phyloP scores from a whole-genome alignment of 2,797 vertebrate species.

The Lacerta bilineata region DNA sequence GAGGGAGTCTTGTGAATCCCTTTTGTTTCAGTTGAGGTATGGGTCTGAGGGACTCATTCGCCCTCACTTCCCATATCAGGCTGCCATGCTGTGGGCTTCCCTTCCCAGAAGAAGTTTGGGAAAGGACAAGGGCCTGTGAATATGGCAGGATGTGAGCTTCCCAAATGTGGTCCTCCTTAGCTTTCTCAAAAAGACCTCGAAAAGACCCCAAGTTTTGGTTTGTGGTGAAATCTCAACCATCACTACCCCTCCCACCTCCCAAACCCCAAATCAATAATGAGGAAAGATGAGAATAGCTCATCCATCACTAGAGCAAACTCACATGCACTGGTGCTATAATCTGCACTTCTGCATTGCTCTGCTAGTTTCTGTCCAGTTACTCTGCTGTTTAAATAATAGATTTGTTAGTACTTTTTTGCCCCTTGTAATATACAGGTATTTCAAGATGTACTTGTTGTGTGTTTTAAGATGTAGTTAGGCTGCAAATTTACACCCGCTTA shows the following conservation, averaged over 20 bases:
- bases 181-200: background rate
- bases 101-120: no score
- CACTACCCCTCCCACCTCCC: no score
- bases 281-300: background rate
- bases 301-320: background rate
- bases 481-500: no score
- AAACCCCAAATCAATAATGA: no score
- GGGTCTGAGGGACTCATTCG: no score
- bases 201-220: background rate
- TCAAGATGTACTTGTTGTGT: background rate
- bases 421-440: conserved; percentile 30
- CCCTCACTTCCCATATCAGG: no score
- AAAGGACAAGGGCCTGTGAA: no score
- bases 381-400: conserved; percentile 12
- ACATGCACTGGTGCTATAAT: background rate
- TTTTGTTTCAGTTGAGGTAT: no score
- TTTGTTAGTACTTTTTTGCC: background rate
- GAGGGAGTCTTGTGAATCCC: no score
- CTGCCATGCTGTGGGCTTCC: no score
- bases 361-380: conserved; percentile 7
- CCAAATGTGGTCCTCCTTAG: background rate
- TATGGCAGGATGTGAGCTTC: background rate
- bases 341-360: background rate
- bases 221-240: background rate
- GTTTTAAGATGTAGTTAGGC: conserved; percentile 22